Conservation (phyloP, 2,797 vertebrate genomes). For the Gymnothorax reevesii region DNA sequence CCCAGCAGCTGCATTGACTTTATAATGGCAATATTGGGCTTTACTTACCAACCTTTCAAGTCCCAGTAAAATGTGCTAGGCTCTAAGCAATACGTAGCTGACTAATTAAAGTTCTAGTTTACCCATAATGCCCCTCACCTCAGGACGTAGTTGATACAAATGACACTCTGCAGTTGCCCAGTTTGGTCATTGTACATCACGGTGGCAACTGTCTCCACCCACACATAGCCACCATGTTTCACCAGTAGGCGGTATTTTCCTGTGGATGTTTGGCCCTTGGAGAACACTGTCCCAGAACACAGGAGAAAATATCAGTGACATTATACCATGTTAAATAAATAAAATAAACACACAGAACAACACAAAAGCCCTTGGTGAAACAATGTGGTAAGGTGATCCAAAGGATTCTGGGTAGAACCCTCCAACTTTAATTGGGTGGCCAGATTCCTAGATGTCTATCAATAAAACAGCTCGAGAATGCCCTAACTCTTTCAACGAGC, state of each 20-base stretch:
- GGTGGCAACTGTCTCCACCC: constrained; percentile 58
- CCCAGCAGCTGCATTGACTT: too few relatives aligned
- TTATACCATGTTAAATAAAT: constrained; percentile 13
- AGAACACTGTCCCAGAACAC: constrained; percentile 50
- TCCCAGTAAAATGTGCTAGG: too few relatives aligned
- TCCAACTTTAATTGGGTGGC: not conserved
- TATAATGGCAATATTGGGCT: too few relatives aligned
- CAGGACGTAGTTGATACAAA: constrained; percentile 61
- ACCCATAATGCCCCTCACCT: constrained; percentile 46
- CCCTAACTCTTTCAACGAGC: not conserved
- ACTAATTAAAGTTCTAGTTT: not conserved
- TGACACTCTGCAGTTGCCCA: constrained; percentile 48
- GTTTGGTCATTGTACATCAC: constrained; percentile 49
- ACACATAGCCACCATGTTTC: constrained; percentile 56
- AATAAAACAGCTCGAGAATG: not conserved
- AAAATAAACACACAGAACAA: not conserved
- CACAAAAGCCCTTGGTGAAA: not conserved
- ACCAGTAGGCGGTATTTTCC: constrained; percentile 58
- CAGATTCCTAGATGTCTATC: not conserved
- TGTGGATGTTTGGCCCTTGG: constrained; percentile 54
- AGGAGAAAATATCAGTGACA: not conserved
- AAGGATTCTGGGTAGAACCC: too few relatives aligned
- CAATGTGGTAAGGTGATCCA: too few relatives aligned
- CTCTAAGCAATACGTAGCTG: too few relatives aligned
- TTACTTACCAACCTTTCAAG: too few relatives aligned